These are phyloP conservation scores for Tapirus terrestris DNA, from an alignment of 2,113 vertebrate genomes.

Conservation along the genomic window DNA sequence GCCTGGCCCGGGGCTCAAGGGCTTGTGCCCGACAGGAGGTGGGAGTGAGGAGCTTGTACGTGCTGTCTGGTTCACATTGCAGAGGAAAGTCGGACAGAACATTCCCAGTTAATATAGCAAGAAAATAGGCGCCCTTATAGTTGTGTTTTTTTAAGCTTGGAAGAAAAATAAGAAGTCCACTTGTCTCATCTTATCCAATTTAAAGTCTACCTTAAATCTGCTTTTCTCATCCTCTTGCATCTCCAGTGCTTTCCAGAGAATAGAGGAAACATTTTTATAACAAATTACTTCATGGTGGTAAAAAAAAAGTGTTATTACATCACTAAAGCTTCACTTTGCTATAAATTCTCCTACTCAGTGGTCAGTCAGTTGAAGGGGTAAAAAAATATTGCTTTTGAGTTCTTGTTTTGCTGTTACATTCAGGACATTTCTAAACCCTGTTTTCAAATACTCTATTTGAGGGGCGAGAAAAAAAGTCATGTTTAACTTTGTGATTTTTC, in stretches of 20 bases:
- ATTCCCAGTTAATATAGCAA: background rate
- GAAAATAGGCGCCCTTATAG: background rate
- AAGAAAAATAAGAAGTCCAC: background rate
- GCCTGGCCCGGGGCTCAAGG: background rate
- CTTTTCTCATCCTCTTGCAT: background rate
- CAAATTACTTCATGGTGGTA: background rate
- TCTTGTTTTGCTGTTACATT: background rate
- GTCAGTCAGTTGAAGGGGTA: background rate
- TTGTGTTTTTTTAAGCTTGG: background rate
- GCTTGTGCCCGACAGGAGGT: background rate
- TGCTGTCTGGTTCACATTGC: background rate
- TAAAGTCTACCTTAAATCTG: background rate
- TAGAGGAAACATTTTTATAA: background rate
- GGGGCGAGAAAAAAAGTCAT: background rate
- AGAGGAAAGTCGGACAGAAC: background rate
- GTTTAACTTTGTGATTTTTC: background rate
- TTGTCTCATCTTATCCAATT: background rate
- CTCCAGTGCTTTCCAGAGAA: background rate
- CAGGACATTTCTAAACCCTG: background rate
- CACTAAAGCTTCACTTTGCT: background rate
- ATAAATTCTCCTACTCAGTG: background rate
- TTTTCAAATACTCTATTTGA: background rate
- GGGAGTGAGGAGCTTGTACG: rapidly evolving
- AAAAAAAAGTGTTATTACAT: background rate
- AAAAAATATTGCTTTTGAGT: background rate